phyloP scores from a whole-genome alignment of 2,888 invertebrate genomes.

The Ormia ochracea region DNA sequence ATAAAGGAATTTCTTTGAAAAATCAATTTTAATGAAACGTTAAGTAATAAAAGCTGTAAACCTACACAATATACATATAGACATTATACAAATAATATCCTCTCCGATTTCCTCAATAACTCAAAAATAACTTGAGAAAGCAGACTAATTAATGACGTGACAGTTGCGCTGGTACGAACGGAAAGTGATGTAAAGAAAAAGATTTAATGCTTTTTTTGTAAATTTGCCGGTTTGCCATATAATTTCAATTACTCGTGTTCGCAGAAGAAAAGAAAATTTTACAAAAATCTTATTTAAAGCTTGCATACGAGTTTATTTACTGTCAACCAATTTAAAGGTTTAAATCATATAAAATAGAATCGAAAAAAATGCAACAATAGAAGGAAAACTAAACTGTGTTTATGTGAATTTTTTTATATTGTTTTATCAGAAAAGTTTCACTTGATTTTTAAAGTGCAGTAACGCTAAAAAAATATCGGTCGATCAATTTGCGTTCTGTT shows the following conservation, averaged over 20 bases:
- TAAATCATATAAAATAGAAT: slow-evolving; percentile 10
- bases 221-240: neutral
- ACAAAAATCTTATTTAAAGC: neutral
- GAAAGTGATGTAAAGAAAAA: neutral
- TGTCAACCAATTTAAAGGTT: neutral
- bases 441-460: slow-evolving; percentile 37
- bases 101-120: slow-evolving; percentile 33
- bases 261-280: neutral
- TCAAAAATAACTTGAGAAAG: slow-evolving; percentile 27
- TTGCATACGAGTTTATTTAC: neutral
- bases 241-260: neutral
- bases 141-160: slow-evolving; percentile 25
- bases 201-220: slow-evolving; percentile 5
- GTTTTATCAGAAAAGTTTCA: neutral
- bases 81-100: too few relatives aligned
- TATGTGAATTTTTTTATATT: neutral
- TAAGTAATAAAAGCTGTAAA: neutral
- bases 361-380: neutral
- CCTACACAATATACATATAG: too few relatives aligned
- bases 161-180: neutral
- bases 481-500: neutral
- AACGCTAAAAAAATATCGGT: neutral
- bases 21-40: neutral
- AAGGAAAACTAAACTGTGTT: neutral
- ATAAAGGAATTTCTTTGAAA: neutral